Base-by-base conservation (phyloP, 1,140 invertebrate species). In the Neodiprion fabricii region DNA sequence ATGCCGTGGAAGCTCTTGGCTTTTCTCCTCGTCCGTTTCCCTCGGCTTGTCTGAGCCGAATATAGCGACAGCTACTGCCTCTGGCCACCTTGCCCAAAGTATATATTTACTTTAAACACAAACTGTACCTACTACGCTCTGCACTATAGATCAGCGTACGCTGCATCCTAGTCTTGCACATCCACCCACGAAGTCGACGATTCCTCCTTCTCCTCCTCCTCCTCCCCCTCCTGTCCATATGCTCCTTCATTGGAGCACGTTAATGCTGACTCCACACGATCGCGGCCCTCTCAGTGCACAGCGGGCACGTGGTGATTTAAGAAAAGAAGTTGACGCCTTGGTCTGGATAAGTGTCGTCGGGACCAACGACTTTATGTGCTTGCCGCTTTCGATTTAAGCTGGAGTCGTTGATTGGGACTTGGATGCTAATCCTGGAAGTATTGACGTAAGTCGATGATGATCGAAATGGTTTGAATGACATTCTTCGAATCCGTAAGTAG, bases 101-200 rank as follows among this genome's bases (percentile, higher is more conserved):
- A 61, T 47, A 21, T 69, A 69, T 69, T 69, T 69, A 69, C 67
- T 69, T 69, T 69, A 23, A 69, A 69, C 67, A 69, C 67, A 69
- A 21, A 69, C 53, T 61, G 53, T 9, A 61, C 8, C 17, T 21
- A 21, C 17, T n/a, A 61, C n/a, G 53, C 10, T 61, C 53, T 61
- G 8, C 53, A 17, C n/a, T 61, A 9, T 61, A 61, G 53, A 5
- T 61, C 17, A 66, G 21, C 12, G 9, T 65, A 61, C 50, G 72
- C 61, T 71, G 21, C 48, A 21, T 73, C 75, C 70, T 65, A 75
- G 28, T 48, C 74, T 74, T 74, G 72, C 69, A 48, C 66, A 48
- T 21, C 28, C 23, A 72, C 66, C 68, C 72, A 70, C 70, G 70
- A 67, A 76, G 47, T 48, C 28, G 47, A 65, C 72, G 50, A 72